Conservation (phyloP, 2,888 invertebrate genomes). For the Amiota communis region DNA sequence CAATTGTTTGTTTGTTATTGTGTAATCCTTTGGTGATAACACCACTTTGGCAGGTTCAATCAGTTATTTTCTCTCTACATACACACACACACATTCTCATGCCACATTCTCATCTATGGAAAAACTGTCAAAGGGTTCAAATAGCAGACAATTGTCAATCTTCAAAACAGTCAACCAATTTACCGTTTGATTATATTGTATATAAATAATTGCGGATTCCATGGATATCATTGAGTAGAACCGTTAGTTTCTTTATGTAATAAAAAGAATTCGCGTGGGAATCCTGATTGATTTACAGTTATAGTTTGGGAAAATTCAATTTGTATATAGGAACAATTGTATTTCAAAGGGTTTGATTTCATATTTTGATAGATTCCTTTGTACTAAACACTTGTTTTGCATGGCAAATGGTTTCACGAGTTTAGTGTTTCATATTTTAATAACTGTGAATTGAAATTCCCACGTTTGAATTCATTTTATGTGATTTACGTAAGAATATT, state of each 20-base stretch:
- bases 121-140: background rate
- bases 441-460: too few species aligned
- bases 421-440: too few species aligned
- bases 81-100: too few species aligned
- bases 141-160: constrained; percentile 21
- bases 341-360: too few species aligned
- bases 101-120: background rate
- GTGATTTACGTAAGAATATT: too few species aligned
- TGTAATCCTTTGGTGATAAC: constrained; percentile 20
- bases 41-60: constrained; percentile 2
- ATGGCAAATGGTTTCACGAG: too few species aligned
- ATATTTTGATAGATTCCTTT: too few species aligned
- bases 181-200: constrained; percentile 19
- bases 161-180: constrained; percentile 18
- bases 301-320: constrained; percentile 13
- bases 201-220: constrained; percentile 1
- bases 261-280: constrained; percentile 2
- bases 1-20: constrained; percentile 10
- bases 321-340: background rate
- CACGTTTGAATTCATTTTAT: too few species aligned
- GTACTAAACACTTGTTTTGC: too few species aligned
- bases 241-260: constrained; percentile 15
- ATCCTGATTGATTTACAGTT: constrained; percentile 11
- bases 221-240: background rate
- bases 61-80: too few species aligned